These are phyloP conservation scores for Dinoponera quadriceps DNA, from an alignment of 1,140 invertebrate species.

Conservation along the genomic window DNA sequence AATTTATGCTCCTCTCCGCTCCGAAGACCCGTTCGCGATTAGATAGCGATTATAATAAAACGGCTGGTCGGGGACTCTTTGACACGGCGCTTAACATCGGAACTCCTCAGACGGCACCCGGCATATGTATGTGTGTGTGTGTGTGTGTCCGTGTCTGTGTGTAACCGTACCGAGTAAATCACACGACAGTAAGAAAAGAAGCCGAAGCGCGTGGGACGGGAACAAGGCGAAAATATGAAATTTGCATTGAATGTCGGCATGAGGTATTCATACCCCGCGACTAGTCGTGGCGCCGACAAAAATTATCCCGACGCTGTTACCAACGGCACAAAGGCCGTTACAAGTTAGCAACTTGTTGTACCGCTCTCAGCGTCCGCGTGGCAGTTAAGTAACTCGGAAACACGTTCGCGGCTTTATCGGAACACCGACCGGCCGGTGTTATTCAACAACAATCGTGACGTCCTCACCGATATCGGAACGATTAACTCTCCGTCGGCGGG, in stretches of 20 bases:
- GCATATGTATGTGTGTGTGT: neutral
- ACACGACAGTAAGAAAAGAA: constrained; percentile 30
- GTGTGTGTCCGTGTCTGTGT: no score
- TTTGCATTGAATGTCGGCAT: constrained; percentile 71
- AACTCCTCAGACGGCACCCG: neutral
- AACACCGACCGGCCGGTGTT: constrained; percentile 10
- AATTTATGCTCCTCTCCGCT: constrained; percentile 2
- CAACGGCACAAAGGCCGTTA: constrained; percentile 23
- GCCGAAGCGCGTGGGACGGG: constrained; percentile 60
- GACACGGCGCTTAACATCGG: constrained; percentile 23
- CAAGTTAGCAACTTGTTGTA: constrained; percentile 20
- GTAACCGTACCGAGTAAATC: constrained; percentile 28
- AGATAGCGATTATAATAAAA: constrained; percentile 25
- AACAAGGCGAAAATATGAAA: constrained; percentile 68
- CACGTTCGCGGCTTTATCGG: constrained; percentile 41
- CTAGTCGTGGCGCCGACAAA: constrained; percentile 47
- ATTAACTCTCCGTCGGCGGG: constrained; percentile 30
- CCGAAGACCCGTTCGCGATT: constrained; percentile 20
- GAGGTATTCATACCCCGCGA: constrained; percentile 11
- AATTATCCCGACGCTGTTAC: constrained; percentile 54
- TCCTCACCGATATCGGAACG: constrained; percentile 7
- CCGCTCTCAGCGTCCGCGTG: neutral
- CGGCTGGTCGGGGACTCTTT: neutral
- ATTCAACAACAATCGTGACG: constrained; percentile 3
- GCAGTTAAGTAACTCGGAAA: constrained; percentile 38